A percentile compares a stretch with the other conserved stretches of the same genome.
Evolutionary conservation across 2,797 vertebrate species (phyloP).

Genomic region (Aeoliscus strigatus): DNA sequence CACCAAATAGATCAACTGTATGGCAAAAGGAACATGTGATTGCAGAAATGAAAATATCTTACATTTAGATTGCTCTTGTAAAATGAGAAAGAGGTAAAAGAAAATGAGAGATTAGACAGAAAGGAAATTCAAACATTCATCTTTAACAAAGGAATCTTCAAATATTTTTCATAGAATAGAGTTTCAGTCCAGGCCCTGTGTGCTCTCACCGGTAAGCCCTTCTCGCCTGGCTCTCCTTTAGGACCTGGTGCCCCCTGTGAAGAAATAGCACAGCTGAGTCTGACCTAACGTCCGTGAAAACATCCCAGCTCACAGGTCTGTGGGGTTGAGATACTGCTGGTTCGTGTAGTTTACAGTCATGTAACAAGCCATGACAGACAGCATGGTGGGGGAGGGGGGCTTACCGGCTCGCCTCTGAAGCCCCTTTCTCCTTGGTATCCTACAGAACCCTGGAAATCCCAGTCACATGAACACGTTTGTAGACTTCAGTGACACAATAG

Average conservation of each 20-base stretch:
- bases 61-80: constrained; percentile 72
- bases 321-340: constrained; percentile 31
- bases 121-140: constrained; percentile 29
- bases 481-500: constrained; percentile 2
- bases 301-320: constrained; percentile 9
- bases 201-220: constrained; percentile 88
- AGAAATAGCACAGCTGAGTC: too few relatives aligned
- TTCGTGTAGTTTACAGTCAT: constrained; percentile 47
- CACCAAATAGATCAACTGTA: constrained; percentile 18
- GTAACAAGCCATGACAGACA: constrained; percentile 33
- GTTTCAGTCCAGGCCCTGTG: constrained; percentile 14
- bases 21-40: constrained; percentile 34
- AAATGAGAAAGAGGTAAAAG: constrained; percentile 59
- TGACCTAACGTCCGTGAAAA: constrained; percentile 15
- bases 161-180: constrained; percentile 8
- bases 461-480: constrained; percentile 21
- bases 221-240: constrained; percentile 89
- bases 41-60: constrained; percentile 58
- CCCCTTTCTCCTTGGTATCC: constrained; percentile 79
- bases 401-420: constrained; percentile 79
- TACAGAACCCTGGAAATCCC: constrained; percentile 69
- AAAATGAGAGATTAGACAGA: constrained; percentile 58
- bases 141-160: constrained; percentile 19
- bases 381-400: constrained; percentile 23
- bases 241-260: constrained; percentile 82